Base-by-base conservation (phyloP, 2,888 invertebrate species). In the Melipona bicolor region DNA sequence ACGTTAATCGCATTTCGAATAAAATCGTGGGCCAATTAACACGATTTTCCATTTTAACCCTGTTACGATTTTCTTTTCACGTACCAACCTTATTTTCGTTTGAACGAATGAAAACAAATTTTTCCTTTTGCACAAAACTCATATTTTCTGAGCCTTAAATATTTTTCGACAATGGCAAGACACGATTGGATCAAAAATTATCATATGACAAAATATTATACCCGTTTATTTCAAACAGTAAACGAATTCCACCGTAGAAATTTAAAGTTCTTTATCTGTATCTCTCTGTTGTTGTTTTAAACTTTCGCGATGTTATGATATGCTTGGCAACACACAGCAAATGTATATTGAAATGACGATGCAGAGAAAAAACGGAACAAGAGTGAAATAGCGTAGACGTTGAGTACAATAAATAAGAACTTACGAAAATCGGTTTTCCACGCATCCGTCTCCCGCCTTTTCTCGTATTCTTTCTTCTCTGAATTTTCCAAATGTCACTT, bases 401-500 rank as follows among this genome's bases (percentile, higher is more conserved):
- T 2, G 15, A 13, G 15, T 59, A 24, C 56, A 75, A 21, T 56
- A 67, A 43, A 65, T 21, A 27, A 15, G 50, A 84, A 77, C 84
- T 83, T 83, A 85, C 87, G 67, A 81, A 74, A 85, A 81, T 79
- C 69, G 75, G 72, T 77, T 64, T 78, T 70, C 77, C 79, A 76
- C 54, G 69, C 72, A 85, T 85, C 49, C 83, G 79, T 79, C 50
- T 77, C 76, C 75, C 77, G 78, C 76, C 65, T 78, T 59, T 32
- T 76, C 67, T 54, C 59, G 59, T 67, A 64, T 54, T 68, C 71
- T 70, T 79, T 43, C 15, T 62, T 64, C 73, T n/a, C 32, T 21
- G 19, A 59, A 36, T 65, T 52, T 43, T 36, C 61, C n/a, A 59
- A 56, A 24, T 73, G 71, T 85, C 77, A 79, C 72, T 72, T 74